phyloP scores from a whole-genome alignment of 2,888 invertebrate species.

The Coenonympha glycerion region DNA sequence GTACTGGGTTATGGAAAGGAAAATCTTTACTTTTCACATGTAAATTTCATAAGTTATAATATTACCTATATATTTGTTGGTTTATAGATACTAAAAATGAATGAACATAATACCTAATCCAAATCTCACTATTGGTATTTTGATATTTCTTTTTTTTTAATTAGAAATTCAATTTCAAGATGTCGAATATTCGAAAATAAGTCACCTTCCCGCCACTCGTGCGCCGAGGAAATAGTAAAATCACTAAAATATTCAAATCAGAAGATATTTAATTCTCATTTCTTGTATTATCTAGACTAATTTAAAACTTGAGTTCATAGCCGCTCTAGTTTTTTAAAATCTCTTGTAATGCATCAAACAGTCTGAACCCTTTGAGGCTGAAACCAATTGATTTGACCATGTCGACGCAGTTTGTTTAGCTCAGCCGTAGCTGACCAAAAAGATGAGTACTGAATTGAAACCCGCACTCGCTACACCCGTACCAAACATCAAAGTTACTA shows the following conservation, averaged over 20 bases:
- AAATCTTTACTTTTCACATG: no score
- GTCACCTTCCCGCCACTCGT: conserved; percentile 37
- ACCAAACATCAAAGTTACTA: conserved; percentile 19
- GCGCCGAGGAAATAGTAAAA: conserved; percentile 30
- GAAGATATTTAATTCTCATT: no score
- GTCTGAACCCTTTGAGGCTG: conserved; percentile 41
- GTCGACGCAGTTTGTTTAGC: conserved; percentile 66
- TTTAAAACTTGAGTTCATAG: no score
- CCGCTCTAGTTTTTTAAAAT: not conserved
- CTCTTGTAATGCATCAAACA: conserved; percentile 15
- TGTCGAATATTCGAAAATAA: conserved; percentile 24
- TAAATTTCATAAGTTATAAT: no score
- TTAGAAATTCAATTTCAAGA: conserved; percentile 21
- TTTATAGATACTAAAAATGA: no score
- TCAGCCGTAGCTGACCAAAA: conserved; percentile 60
- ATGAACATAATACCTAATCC: no score
- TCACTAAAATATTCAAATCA: no score
- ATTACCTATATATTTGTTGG: no score
- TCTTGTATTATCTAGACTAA: no score
- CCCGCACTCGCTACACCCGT: conserved; percentile 35
- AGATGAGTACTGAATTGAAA: conserved; percentile 66
- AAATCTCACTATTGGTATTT: conserved; percentile 1
- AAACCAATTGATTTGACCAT: conserved; percentile 65
- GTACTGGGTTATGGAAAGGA: no score
- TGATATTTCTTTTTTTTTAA: not conserved